These are phyloP conservation scores for Cataglyphis hispanica DNA, from an alignment of 1,140 invertebrate species.

Conservation along the genomic window DNA sequence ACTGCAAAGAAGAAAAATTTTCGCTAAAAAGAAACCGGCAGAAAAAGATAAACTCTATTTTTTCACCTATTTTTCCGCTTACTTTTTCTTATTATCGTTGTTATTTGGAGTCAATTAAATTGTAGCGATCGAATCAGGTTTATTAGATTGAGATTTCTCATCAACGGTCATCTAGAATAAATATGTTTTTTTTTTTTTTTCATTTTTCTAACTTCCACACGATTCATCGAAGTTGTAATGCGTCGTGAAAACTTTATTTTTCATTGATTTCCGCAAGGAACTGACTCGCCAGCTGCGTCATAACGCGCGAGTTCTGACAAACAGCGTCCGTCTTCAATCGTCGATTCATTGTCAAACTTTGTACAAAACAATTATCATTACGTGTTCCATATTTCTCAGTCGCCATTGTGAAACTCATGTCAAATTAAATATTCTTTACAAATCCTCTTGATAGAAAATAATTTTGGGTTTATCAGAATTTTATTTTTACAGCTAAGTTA, in stretches of 20 bases:
- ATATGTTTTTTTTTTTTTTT: slow-evolving; percentile 19
- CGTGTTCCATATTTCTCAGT: slow-evolving; percentile 47
- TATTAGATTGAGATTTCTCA: slow-evolving; percentile 50
- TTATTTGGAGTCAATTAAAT: slow-evolving; percentile 60
- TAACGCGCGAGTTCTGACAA: slow-evolving; percentile 9
- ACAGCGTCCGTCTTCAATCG: slow-evolving; percentile 60
- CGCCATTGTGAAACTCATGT: not conserved
- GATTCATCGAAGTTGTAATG: slow-evolving; percentile 20
- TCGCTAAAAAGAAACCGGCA: not conserved
- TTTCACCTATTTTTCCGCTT: not conserved
- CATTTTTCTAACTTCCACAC: slow-evolving; percentile 33
- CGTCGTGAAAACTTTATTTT: slow-evolving; percentile 68
- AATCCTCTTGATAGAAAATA: too few relatives aligned
- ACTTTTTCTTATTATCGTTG: slow-evolving; percentile 30
- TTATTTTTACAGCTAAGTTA: too few relatives aligned
- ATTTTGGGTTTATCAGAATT: too few relatives aligned
- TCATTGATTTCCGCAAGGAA: slow-evolving; percentile 68
- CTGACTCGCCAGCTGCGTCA: slow-evolving; percentile 68
- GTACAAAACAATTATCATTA: slow-evolving; percentile 11
- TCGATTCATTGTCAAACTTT: slow-evolving; percentile 61
- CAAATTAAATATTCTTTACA: not conserved
- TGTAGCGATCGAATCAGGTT: slow-evolving; percentile 43
- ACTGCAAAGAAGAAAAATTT: not conserved
- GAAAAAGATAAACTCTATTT: slow-evolving; percentile 35
- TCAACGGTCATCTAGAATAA: not conserved